These are phyloP conservation scores for Amblyjoppa proteus DNA, from an alignment of 2,888 invertebrate genomes.

Conservation along the genomic window DNA sequence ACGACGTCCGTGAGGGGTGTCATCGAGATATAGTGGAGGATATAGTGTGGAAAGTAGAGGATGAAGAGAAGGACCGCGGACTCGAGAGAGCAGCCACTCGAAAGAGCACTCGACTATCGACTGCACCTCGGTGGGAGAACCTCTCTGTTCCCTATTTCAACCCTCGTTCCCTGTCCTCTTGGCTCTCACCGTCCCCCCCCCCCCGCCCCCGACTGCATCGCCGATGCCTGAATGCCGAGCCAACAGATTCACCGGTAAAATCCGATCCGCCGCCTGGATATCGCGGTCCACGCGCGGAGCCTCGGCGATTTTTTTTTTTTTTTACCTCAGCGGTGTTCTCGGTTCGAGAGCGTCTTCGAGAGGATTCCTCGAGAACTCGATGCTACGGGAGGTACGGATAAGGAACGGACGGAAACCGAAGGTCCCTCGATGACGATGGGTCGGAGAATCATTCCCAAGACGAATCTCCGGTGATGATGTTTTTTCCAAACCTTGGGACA, in stretches of 20 bases:
- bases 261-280: slow-evolving; percentile 33
- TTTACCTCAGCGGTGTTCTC: slow-evolving; percentile 22
- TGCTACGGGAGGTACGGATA: not conserved
- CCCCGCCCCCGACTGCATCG: not conserved
- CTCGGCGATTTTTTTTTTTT: slow-evolving; percentile 34
- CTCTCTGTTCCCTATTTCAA: slow-evolving; percentile 36
- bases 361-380: slow-evolving; percentile 6
- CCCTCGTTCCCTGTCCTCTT: slow-evolving; percentile 37
- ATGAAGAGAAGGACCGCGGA: slow-evolving; percentile 44
- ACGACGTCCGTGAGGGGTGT: slow-evolving; percentile 53
- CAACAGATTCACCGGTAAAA: slow-evolving; percentile 31
- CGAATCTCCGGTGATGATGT: no score
- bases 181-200: not conserved
- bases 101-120: slow-evolving; percentile 68
- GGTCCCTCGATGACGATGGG: not conserved
- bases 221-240: slow-evolving; percentile 37
- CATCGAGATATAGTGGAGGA: slow-evolving; percentile 64
- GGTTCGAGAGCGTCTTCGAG: not conserved
- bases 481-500: not conserved
- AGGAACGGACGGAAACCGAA: not conserved
- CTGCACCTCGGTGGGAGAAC: slow-evolving; percentile 43
- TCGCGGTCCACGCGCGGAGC: slow-evolving; percentile 26
- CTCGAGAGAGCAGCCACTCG: slow-evolving; percentile 62
- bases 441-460: no score
- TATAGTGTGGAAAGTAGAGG: slow-evolving; percentile 57